phyloP scores from a whole-genome alignment of 1,140 invertebrate species.

The Caenorhabditis elegans region WBcel235 BX284605.5:16516501-16517000 shows the following conservation, averaged over 20 bases:
- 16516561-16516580: too few relatives aligned
- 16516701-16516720: slow-evolving; percentile 52
- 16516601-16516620: background rate
- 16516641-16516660: background rate
- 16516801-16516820: slow-evolving; percentile 53
- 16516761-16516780: slow-evolving; percentile 50
- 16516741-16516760: slow-evolving; percentile 39
- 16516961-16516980: slow-evolving; percentile 33
- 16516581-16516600: too few relatives aligned
- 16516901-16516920: slow-evolving; percentile 43
- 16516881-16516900: slow-evolving; percentile 31
- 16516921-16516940: slow-evolving; percentile 45
- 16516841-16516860: background rate
- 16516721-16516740: slow-evolving; percentile 56
- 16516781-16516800: slow-evolving; percentile 49
- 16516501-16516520: too few relatives aligned
- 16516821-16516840: background rate
- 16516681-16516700: slow-evolving; percentile 48
- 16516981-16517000: background rate
- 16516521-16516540: too few relatives aligned
- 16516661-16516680: background rate
- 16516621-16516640: background rate
- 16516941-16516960: slow-evolving; percentile 40
- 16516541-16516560: too few relatives aligned
- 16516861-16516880: too few relatives aligned